These are phyloP conservation scores for Felis chaus DNA, from an alignment of 2,113 vertebrate species.

Conservation along the genomic window DNA sequence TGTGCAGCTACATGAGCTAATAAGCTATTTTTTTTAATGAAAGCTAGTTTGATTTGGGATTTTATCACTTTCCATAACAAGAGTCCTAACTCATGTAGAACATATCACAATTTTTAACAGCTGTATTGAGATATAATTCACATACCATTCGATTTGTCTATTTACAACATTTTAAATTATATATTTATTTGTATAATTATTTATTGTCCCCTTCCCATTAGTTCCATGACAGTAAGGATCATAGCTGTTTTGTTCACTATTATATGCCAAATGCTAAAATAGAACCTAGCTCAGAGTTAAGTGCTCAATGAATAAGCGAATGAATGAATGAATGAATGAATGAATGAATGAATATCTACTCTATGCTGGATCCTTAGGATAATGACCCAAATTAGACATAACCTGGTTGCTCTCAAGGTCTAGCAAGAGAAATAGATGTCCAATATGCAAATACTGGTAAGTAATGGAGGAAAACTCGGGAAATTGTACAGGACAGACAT, in stretches of 20 bases:
- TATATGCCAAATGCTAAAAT: neutral
- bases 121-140: conserved; percentile 17
- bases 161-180: neutral
- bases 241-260: neutral
- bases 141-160: neutral
- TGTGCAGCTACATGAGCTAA: neutral
- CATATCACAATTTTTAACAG: conserved; percentile 33
- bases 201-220: conserved; percentile 9
- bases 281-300: neutral
- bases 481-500: neutral
- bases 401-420: neutral
- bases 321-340: neutral
- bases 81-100: conserved; percentile 19
- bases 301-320: neutral
- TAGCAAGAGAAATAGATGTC: neutral
- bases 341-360: neutral
- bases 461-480: neutral
- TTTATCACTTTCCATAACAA: conserved; percentile 21
- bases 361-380: neutral
- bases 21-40: neutral
- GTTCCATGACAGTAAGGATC: conserved; percentile 20
- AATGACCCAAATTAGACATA: conserved; percentile 32
- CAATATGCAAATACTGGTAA: neutral
- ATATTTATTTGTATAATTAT: conserved; percentile 18
- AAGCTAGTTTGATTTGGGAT: conserved; percentile 46